These are phyloP conservation scores for Phoebastria nigripes DNA, from an alignment of 2,797 vertebrate species.

Conservation along the genomic window DNA sequence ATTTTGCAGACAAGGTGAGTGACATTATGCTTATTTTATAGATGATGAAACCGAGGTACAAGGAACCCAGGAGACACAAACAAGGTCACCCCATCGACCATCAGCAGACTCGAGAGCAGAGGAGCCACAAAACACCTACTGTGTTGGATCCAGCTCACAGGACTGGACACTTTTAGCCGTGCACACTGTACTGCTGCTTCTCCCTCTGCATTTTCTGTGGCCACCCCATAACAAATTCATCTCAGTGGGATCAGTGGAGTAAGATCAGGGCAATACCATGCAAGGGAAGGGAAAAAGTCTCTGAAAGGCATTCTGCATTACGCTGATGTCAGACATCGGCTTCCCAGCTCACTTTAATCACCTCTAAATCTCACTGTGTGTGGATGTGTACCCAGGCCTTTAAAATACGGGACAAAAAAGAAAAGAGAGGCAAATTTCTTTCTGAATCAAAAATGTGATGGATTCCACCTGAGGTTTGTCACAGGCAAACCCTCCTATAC, in stretches of 20 bases:
- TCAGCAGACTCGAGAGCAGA: rapidly evolving
- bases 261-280: not conserved
- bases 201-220: not conserved
- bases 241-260: not conserved
- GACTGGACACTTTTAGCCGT: not conserved
- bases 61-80: not conserved
- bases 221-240: not conserved
- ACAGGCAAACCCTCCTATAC: not conserved
- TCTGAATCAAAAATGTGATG: not conserved
- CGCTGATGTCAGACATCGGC: not conserved
- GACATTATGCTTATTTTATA: not conserved
- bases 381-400: not conserved
- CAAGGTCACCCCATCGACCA: not conserved
- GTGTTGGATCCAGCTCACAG: not conserved
- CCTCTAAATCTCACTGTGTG: not conserved
- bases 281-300: not conserved
- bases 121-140: not conserved
- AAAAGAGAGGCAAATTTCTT: not conserved
- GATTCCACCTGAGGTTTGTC: not conserved
- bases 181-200: not conserved
- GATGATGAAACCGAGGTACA: not conserved
- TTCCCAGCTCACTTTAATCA: not conserved
- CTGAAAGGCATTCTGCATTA: not conserved
- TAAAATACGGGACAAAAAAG: not conserved
- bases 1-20: not conserved